A percentile compares a stretch with the other conserved stretches of the same genome.
Conservation (phyloP, 2,113 vertebrate genomes). For the Marcusenius ussheri region DNA sequence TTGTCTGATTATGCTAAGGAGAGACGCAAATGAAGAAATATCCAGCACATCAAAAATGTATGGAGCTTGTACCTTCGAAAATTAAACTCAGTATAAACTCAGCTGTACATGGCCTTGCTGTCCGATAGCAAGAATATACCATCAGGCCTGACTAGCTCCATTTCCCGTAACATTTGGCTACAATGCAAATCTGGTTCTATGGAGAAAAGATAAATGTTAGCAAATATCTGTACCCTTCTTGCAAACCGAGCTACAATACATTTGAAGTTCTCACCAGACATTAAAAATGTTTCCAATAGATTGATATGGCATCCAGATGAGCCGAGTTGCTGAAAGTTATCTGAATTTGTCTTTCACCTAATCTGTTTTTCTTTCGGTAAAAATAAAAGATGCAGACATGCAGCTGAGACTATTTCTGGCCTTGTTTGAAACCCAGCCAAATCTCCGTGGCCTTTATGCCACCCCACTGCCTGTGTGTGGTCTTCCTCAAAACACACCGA, state of each 20-base stretch:
- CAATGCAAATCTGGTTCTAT: background rate
- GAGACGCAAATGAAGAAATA: background rate
- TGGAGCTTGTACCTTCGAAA: background rate
- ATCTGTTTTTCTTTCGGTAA: background rate
- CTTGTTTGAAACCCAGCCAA: slow-evolving; percentile 28
- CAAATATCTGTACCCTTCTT: background rate
- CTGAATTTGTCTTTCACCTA: background rate
- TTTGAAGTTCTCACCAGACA: background rate
- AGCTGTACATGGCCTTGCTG: background rate
- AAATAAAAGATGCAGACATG: background rate
- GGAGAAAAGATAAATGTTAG: background rate
- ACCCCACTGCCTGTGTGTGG: background rate
- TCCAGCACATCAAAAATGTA: background rate
- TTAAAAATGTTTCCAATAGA: background rate
- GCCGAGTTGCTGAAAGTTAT: background rate
- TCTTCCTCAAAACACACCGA: background rate
- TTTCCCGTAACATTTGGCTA: background rate
- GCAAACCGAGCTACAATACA: background rate
- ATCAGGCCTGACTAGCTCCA: background rate
- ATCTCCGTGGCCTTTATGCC: background rate
- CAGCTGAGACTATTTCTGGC: slow-evolving; percentile 18
- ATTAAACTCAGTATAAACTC: background rate
- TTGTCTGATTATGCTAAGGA: background rate
- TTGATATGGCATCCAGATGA: background rate
- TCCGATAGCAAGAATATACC: background rate